Evolutionary conservation across 2,888 invertebrate species (phyloP), one percentile per base, ranked within the genome.

Genomic region (Drosophila peninsularis): DNA sequence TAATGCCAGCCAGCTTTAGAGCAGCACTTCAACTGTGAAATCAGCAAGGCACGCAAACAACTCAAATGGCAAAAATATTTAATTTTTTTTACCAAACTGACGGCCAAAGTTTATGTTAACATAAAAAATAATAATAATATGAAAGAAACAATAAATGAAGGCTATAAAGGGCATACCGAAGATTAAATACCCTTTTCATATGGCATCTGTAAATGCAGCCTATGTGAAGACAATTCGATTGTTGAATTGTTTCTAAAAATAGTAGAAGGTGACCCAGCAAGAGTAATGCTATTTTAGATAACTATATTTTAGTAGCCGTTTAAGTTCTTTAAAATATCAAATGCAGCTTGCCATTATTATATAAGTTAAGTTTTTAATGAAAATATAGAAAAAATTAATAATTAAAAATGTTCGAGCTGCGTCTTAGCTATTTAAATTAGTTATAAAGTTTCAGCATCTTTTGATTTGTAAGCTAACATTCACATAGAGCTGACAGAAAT

Each of bases 11-110:
- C 80, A 71, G 82, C 76, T 82, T 85, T 82, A 71, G 49, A 82
- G 83, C 83, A 88, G 83, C 68, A 82, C 85, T 83, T 87, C 77
- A 83, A 82, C 88, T 84, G 88, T 84, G 77, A 83, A 83, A 83
- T 88, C 88, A 75, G 83, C 70, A 80, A 86, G 66, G 69, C 70
- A 75, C 75, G 75, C 67, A 70, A 79, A 75, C 75, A 78, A 63
- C 79, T 75, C 68, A 75, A 71, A 78, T 75, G 75, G 65, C 68
- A 71, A 60, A 78, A 71, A 75, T 67, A 62, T 67, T 55, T 55
- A n/a, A n/a, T n/a, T 65, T 54, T 57, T 56, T 17, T n/a, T 27
- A 34, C 37, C 44, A 49, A 36, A 47, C 68, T 41, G 61, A 53
- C 55, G 64, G 69, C 69, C 69, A 78, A 76, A 69, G 62, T 76